Conservation (phyloP, 2,888 invertebrate species). For the Gastrophysa polygoni region DNA sequence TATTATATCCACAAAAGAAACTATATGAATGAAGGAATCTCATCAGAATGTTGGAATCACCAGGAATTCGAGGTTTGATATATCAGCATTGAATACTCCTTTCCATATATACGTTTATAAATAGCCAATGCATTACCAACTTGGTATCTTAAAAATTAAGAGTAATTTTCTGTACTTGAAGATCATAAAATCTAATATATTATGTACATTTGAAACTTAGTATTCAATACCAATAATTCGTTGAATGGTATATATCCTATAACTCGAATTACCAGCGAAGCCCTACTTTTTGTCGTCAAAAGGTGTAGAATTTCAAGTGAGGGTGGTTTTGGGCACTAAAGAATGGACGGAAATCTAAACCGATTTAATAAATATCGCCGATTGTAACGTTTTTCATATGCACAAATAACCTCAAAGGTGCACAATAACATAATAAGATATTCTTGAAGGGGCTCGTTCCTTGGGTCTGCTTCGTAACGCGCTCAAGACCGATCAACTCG, state of each 20-base stretch:
- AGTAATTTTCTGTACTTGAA: too few relatives aligned
- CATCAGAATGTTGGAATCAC: too few relatives aligned
- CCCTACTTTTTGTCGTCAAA: slow-evolving; percentile 3
- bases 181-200: not conserved
- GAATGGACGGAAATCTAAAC: slow-evolving; percentile 27
- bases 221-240: not conserved
- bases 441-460: slow-evolving; percentile 43
- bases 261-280: slow-evolving; percentile 1
- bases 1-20: too few relatives aligned
- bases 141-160: too few relatives aligned
- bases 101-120: too few relatives aligned
- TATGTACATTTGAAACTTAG: not conserved
- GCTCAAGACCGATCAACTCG: not conserved
- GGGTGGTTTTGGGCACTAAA: slow-evolving; percentile 22
- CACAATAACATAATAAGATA: slow-evolving; percentile 54
- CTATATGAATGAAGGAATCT: too few relatives aligned
- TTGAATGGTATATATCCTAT: slow-evolving; percentile 4
- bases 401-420: slow-evolving; percentile 50
- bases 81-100: too few relatives aligned
- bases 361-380: slow-evolving; percentile 29
- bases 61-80: too few relatives aligned
- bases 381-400: slow-evolving; percentile 49
- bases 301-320: slow-evolving; percentile 29
- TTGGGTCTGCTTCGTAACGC: slow-evolving; percentile 12
- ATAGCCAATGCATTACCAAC: too few relatives aligned